A percentile compares a stretch with the other conserved stretches of the same genome.
Conservation (phyloP, 2,113 vertebrate genomes). For the Caranx ignobilis region DNA sequence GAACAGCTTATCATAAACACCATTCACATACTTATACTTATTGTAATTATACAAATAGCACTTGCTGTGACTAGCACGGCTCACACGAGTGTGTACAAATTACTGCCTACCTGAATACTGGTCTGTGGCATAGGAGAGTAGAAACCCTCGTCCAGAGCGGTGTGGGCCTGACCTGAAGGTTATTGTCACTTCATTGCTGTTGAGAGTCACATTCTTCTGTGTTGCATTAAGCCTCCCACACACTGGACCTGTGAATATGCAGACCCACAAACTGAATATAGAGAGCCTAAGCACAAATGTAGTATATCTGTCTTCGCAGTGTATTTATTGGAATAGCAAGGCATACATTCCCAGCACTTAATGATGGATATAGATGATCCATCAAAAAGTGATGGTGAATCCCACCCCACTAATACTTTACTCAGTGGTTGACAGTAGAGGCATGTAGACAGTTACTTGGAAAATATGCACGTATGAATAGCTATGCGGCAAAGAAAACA, state of each 20-base stretch:
- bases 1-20: neutral
- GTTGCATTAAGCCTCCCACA: conserved; percentile 81
- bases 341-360: neutral
- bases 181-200: conserved; percentile 82
- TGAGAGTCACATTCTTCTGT: conserved; percentile 76
- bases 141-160: conserved; percentile 88
- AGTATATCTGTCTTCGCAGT: neutral
- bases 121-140: conserved; percentile 88
- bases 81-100: neutral
- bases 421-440: neutral
- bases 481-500: neutral
- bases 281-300: neutral
- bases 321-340: neutral
- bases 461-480: conserved; percentile 30
- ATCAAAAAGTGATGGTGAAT: neutral
- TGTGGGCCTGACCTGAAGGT: conserved; percentile 86
- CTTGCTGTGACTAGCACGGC: neutral
- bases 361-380: neutral
- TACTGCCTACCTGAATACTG: conserved; percentile 84
- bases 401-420: neutral
- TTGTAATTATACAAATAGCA: conserved; percentile 6
- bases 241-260: conserved; percentile 83
- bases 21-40: neutral
- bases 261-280: neutral
- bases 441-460: neutral